Conservation (phyloP, 2,113 vertebrate species). For the Paracanthobrama guichenoti region DNA sequence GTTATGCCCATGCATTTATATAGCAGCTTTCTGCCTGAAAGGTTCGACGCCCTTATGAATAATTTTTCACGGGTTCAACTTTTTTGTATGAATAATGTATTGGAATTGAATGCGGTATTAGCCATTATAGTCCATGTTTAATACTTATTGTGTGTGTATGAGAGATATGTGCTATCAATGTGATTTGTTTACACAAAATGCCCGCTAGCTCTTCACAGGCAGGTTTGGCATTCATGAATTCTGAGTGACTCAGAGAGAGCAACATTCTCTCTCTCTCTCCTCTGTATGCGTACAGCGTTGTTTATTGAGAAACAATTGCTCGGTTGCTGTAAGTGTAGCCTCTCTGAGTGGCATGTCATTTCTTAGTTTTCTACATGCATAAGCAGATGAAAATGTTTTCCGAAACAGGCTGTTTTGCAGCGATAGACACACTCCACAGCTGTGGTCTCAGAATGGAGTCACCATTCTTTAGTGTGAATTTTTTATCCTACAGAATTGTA, state of each 20-base stretch:
- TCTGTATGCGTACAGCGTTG: slow-evolving; percentile 13
- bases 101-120: slow-evolving; percentile 35
- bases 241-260: slow-evolving; percentile 31
- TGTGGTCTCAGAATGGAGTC: not conserved
- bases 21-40: slow-evolving; percentile 13
- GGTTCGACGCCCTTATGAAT: not conserved
- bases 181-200: slow-evolving; percentile 49
- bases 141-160: slow-evolving; percentile 42
- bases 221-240: slow-evolving; percentile 43
- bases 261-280: not conserved
- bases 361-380: slow-evolving; percentile 37
- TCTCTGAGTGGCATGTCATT: slow-evolving; percentile 46
- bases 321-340: slow-evolving; percentile 42
- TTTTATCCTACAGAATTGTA: not conserved
- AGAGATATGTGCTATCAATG: slow-evolving; percentile 42
- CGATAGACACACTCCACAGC: not conserved
- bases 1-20: slow-evolving; percentile 35
- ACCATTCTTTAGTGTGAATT: not conserved
- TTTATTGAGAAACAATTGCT: slow-evolving; percentile 53
- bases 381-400: slow-evolving; percentile 49
- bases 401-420: slow-evolving; percentile 23
- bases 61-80: slow-evolving; percentile 15
- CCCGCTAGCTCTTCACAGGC: slow-evolving; percentile 30
- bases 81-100: slow-evolving; percentile 50
- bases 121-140: slow-evolving; percentile 33